A percentile compares a stretch with the other conserved stretches of the same genome.
Evolutionary conservation across 2,797 vertebrate genomes (phyloP).

Genomic region (Sebastes iracundus): DNA sequence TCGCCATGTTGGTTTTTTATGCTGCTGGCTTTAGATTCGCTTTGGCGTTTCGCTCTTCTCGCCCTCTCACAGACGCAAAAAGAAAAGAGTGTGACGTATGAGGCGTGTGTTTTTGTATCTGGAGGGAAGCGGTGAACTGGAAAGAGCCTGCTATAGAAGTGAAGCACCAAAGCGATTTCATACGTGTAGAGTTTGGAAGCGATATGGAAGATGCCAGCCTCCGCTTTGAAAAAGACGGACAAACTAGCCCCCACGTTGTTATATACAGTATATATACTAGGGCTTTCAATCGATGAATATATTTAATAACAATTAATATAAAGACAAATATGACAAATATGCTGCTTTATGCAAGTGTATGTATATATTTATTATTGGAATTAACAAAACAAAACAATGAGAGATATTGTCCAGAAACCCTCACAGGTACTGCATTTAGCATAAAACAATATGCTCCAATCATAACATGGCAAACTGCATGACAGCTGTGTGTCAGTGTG

Average conservation of each 20-base stretch:
- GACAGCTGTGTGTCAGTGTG: too few species aligned
- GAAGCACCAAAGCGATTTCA: background rate
- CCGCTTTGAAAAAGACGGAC: background rate
- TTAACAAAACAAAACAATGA: too few species aligned
- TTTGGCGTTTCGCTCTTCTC: background rate
- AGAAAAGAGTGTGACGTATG: background rate
- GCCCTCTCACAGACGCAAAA: background rate
- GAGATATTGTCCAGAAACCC: too few species aligned
- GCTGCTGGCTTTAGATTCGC: background rate
- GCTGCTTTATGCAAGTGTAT: too few species aligned
- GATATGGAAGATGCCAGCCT: background rate
- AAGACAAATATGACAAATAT: too few species aligned
- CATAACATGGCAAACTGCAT: too few species aligned
- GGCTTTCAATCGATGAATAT: too few species aligned
- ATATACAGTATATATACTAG: too few species aligned
- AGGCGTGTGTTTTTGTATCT: background rate
- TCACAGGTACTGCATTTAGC: too few species aligned
- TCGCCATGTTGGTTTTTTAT: background rate
- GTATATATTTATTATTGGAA: too few species aligned
- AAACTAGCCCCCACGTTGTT: background rate
- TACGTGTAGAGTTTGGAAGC: background rate
- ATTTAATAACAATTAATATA: too few species aligned
- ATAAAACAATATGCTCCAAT: too few species aligned
- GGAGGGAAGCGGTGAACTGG: background rate
- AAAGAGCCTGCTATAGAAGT: background rate